Evolutionary conservation across 2,888 invertebrate species (phyloP).

Genomic region (Physocephala rufipes): DNA sequence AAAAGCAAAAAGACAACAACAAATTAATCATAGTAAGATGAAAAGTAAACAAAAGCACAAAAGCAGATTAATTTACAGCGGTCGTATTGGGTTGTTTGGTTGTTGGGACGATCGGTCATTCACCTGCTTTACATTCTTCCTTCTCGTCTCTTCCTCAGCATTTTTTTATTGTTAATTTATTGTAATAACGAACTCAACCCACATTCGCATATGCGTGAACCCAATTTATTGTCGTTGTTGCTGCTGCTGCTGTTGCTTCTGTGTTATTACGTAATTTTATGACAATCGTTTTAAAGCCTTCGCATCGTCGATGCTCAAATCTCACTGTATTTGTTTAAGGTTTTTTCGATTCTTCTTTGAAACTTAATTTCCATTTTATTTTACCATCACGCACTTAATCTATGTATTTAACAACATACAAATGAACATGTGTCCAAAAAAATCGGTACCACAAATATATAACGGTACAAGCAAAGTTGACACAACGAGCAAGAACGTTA

Average conservation of each 20-base stretch:
- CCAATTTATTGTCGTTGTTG: neutral
- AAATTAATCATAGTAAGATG: neutral
- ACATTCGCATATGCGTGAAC: neutral
- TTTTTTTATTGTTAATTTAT: neutral
- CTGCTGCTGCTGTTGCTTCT: neutral
- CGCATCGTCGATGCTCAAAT: neutral
- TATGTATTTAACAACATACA: neutral
- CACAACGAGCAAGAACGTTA: no score
- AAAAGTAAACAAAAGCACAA: neutral
- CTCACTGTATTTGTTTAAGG: neutral
- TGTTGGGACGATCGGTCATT: neutral
- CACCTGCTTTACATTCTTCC: neutral
- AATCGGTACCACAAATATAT: no score
- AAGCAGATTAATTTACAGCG: neutral
- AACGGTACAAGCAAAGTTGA: no score
- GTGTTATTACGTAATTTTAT: neutral
- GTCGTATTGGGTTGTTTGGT: neutral
- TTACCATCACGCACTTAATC: neutral
- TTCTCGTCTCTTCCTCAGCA: neutral
- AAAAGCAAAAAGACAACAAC: neutral
- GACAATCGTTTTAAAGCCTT: neutral
- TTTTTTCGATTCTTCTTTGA: neutral
- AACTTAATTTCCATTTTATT: neutral
- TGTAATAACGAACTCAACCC: neutral
- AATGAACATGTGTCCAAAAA: no score